Base-by-base conservation (phyloP, 2,797 vertebrate genomes). In the Psittacula derbiana region DNA sequence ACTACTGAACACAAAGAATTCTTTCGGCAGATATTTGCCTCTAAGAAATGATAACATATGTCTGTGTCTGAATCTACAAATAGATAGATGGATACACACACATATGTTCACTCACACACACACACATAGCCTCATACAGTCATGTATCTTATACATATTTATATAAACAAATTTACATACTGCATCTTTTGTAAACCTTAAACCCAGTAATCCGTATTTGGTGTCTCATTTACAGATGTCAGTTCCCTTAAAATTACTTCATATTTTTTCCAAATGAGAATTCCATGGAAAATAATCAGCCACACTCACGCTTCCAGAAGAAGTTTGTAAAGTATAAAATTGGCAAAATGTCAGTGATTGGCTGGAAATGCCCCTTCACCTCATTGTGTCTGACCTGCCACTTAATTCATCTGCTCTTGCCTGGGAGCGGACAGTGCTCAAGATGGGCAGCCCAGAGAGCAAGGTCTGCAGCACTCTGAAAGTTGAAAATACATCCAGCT, bases 401-500 rank as follows among this genome's bases (percentile, higher is more conserved):
- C 97, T 98, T 98, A 97, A 98, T 98, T 96, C 97, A 98, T 97
- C 95, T 97, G 96, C 95, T 97, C 96, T 93, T 96, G 95, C 93
- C 92, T 95, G 94, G 88, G 95, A 97, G 97, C 92, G 90, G 98
- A 97, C 97, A 97, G 94, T 79, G 92, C 16, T 94, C 91, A 92
- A 95, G 94, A 97, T 97, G 95, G 97, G 96, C 95, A 91, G 96
- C 96, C 36, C 92, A 88, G 97, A 79, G 86, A 97, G 96, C 96
- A 93, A 70, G 97, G 95, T 93, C 96, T 55, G 24, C 88, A 92
- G 93, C 96, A 38, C 95, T 91, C 46, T 80, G 66, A 52, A 85
- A 90, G 82, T 81, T 57, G 86, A 71, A 71, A 40, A 19, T 2
- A 3, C 17, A 5, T 12, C n/a, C 66, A 43, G 57, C 79, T 47